phyloP scores from a whole-genome alignment of 30 jellyfish, hydroid and myxozoan genomes.

The Mastigias papua region DNA sequence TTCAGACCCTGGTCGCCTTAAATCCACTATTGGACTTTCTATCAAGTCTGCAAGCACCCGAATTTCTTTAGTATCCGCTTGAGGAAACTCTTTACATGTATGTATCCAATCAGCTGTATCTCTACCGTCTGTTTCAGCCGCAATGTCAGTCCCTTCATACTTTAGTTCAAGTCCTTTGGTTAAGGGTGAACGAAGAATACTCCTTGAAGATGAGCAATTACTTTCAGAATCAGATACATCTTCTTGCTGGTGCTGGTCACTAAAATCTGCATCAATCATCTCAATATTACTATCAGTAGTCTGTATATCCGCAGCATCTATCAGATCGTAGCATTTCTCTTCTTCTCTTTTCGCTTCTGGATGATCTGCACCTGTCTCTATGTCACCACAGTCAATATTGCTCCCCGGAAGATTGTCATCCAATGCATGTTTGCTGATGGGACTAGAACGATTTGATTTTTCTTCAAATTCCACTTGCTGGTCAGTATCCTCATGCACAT shows the following conservation, averaged over 20 bases:
- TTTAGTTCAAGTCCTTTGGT: background rate
- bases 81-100: background rate
- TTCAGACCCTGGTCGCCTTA: too few relatives aligned
- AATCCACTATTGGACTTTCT: too few relatives aligned
- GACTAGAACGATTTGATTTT: background rate
- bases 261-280: background rate
- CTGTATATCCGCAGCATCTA: too few relatives aligned
- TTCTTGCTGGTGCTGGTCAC: background rate
- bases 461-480: background rate
- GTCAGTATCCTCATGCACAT: background rate
- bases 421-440: background rate
- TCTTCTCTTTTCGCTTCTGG: too few relatives aligned
- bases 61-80: background rate
- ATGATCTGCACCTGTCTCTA: too few relatives aligned
- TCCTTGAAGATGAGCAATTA: slow-evolving; percentile 2
- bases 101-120: background rate
- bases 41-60: background rate
- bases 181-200: slow-evolving; percentile 22
- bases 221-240: slow-evolving; percentile 3
- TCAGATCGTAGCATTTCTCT: too few relatives aligned
- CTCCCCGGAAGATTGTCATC: background rate
- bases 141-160: background rate
- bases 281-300: background rate
- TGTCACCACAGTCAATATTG: too few relatives aligned
- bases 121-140: background rate